phyloP scores from a whole-genome alignment of 2,888 invertebrate species.

The Ganaspis brasiliensis region DNA sequence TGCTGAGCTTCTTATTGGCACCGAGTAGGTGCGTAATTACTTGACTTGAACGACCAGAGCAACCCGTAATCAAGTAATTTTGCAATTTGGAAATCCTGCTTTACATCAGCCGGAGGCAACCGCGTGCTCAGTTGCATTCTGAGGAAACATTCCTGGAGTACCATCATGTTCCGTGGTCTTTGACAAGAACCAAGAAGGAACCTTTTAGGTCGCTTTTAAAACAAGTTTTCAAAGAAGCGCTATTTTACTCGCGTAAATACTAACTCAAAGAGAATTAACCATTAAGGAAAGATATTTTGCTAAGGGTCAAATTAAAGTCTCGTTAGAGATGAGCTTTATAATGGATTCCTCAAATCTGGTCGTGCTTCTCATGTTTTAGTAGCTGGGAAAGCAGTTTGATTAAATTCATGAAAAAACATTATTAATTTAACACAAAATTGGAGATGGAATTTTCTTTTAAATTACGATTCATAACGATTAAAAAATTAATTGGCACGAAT shows the following conservation, averaged over 20 bases:
- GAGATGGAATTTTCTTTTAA: too few relatives aligned
- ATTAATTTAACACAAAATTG: too few relatives aligned
- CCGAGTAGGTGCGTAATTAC: constrained; percentile 70
- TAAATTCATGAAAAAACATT: too few relatives aligned
- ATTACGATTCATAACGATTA: too few relatives aligned
- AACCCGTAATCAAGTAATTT: constrained; percentile 72
- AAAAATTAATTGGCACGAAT: too few relatives aligned
- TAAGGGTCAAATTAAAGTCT: constrained; percentile 15
- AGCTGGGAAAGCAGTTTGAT: too few relatives aligned
- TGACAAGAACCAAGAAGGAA: background rate
- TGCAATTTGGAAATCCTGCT: constrained; percentile 70
- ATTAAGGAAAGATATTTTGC: constrained; percentile 13
- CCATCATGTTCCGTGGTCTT: background rate
- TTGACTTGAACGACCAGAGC: constrained; percentile 60
- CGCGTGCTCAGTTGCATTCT: constrained; percentile 42
- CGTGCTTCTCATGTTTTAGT: constrained; percentile 47
- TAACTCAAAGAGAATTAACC: background rate
- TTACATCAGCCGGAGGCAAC: constrained; percentile 58
- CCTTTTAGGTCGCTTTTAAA: constrained; percentile 8
- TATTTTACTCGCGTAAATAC: background rate
- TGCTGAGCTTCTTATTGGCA: constrained; percentile 65
- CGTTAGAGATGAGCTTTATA: constrained; percentile 25
- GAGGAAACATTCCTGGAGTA: constrained; percentile 21
- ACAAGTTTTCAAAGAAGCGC: constrained; percentile 19
- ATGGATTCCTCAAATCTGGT: constrained; percentile 10